These are phyloP conservation scores for Aricia agestis DNA, from an alignment of 1,140 invertebrate genomes.

Conservation along the genomic window DNA sequence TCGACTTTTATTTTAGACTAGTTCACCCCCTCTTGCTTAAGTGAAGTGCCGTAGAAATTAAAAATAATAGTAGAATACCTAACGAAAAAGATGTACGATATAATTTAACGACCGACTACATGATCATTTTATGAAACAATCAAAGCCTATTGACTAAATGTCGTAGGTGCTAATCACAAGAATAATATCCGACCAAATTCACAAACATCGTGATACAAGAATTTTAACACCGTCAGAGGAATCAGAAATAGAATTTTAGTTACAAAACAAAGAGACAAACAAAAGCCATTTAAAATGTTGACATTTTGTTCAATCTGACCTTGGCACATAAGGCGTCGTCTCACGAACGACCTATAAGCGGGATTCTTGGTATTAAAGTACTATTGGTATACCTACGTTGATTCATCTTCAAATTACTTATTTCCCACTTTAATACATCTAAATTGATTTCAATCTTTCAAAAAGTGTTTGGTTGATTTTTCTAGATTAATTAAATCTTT, in stretches of 20 bases:
- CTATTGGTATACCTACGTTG: conserved; percentile 14
- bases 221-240: conserved; percentile 17
- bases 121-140: conserved; percentile 14
- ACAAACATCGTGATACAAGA: conserved; percentile 18
- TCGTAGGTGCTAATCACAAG: conserved; percentile 10
- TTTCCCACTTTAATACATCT: background rate
- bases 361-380: conserved; percentile 22
- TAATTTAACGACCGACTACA: conserved; percentile 23
- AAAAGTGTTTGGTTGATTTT: too few relatives aligned
- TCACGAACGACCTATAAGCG: conserved; percentile 18
- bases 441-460: background rate
- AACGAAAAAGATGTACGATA: too few relatives aligned
- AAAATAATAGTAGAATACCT: too few relatives aligned
- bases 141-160: conserved; percentile 20
- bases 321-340: conserved; percentile 24
- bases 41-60: too few relatives aligned
- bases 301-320: conserved; percentile 24
- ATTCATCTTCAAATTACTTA: background rate
- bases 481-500: too few relatives aligned
- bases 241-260: conserved; percentile 23
- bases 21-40: too few relatives aligned
- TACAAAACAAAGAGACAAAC: conserved; percentile 23
- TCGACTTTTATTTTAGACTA: conserved; percentile 24
- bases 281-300: conserved; percentile 22
- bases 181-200: conserved; percentile 7